These are phyloP conservation scores for Scolopax bukidnonensis DNA, from an alignment of 2,797 vertebrate genomes.

Conservation along the genomic window DNA sequence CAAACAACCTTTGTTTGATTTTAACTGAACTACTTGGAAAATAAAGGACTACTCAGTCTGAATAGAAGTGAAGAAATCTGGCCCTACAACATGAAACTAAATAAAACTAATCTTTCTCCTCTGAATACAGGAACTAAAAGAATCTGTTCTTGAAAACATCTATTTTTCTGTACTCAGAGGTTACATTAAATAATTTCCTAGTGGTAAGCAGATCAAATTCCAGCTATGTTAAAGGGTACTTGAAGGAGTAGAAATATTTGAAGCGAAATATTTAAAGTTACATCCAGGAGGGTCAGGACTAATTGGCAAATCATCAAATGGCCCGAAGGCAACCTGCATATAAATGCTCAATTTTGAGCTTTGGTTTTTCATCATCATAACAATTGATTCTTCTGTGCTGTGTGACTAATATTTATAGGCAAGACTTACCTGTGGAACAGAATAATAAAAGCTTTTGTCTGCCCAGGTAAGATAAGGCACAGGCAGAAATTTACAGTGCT, in stretches of 20 bases:
- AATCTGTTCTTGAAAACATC: not conserved
- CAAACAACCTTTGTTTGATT: not conserved
- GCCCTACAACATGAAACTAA: not conserved
- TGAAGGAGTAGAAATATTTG: conserved; percentile 49
- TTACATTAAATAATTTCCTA: not conserved
- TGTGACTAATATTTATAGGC: conserved; percentile 49
- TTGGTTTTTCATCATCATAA: conserved; percentile 51
- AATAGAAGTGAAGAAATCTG: not conserved
- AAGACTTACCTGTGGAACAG: not conserved
- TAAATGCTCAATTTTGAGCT: conserved; percentile 46
- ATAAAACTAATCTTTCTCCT: not conserved
- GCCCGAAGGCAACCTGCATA: conserved; percentile 36
- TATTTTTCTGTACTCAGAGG: not conserved
- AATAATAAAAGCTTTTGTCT: conserved; percentile 41
- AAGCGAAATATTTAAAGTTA: conserved; percentile 44
- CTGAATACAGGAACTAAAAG: not conserved
- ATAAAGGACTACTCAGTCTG: not conserved
- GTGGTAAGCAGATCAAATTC: conserved; percentile 33
- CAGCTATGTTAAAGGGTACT: not conserved
- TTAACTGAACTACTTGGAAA: not conserved
- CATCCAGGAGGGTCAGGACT: not conserved
- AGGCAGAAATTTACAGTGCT: not conserved
- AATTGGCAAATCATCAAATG: conserved; percentile 43
- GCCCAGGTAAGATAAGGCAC: not conserved
- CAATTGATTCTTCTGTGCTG: conserved; percentile 48